A percentile compares a stretch with the other conserved stretches of the same genome.
Conservation (phyloP, 23 tunicate genomes). For the Aplidium turbinatum region DNA sequence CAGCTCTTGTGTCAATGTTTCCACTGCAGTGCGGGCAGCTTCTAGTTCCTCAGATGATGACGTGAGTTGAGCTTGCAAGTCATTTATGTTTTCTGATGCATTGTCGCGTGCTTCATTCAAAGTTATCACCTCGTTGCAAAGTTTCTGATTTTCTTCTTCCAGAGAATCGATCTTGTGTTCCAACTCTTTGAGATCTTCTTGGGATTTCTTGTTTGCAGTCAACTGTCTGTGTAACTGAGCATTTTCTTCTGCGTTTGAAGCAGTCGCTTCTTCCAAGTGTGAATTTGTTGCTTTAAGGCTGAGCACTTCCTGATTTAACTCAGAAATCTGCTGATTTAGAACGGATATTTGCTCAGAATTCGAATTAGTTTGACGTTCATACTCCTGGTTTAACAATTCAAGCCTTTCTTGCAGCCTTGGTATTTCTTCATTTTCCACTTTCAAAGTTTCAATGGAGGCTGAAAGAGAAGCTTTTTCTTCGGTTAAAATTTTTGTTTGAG, state of each 20-base stretch:
- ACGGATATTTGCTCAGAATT: too few species aligned
- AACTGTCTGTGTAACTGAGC: neutral
- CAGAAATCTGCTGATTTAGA: too few species aligned
- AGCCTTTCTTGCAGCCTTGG: neutral
- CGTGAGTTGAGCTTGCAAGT: too few species aligned
- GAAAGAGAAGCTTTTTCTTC: neutral
- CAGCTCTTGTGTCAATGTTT: constrained; percentile 22
- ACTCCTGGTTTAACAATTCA: neutral
- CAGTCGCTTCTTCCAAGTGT: neutral
- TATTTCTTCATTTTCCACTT: neutral
- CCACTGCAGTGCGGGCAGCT: too few species aligned
- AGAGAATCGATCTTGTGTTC: neutral
- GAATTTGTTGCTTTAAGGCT: too few species aligned
- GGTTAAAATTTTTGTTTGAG: neutral
- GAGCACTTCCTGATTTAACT: too few species aligned
- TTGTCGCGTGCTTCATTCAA: too few species aligned
- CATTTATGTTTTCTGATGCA: too few species aligned
- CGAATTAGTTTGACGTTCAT: neutral
- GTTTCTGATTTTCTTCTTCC: neutral
- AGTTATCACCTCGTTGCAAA: constrained; percentile 7
- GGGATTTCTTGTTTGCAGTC: neutral
- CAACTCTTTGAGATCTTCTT: neutral
- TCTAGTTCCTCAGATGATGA: too few species aligned
- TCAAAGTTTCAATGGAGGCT: neutral
- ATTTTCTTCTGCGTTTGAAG: constrained; percentile 7